Percentiles rank a stretch among this genome's conserved stretches.
Conservation (phyloP, 2,888 invertebrate genomes). For the Lypha dubia region DNA sequence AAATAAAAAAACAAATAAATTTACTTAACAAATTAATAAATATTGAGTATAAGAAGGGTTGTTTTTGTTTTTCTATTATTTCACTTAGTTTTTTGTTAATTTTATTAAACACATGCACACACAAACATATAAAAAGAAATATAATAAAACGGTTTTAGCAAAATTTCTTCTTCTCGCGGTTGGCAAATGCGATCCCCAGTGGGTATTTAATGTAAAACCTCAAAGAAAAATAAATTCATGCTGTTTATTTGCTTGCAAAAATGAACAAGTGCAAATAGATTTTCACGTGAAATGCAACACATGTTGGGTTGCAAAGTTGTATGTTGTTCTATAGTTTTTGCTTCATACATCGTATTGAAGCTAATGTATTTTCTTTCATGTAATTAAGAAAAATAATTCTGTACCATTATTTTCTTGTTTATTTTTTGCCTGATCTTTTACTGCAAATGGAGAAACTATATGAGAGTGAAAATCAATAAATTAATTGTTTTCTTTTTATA, state of each 20-base stretch:
- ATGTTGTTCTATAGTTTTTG: neutral
- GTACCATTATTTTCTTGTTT: neutral
- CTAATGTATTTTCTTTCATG: constrained; percentile 19
- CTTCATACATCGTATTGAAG: neutral
- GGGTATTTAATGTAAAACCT: neutral
- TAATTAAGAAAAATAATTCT: neutral
- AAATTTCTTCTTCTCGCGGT: neutral
- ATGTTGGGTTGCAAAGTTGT: constrained; percentile 6
- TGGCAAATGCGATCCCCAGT: neutral
- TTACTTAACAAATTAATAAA: constrained; percentile 15
- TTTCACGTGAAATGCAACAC: constrained; percentile 13
- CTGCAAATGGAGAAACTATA: neutral
- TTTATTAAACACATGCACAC: constrained; percentile 1
- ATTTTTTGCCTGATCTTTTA: neutral
- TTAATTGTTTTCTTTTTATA: neutral
- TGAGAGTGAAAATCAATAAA: constrained; percentile 8
- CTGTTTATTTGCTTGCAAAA: neutral
- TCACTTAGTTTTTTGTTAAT: neutral
- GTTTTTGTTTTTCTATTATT: neutral
- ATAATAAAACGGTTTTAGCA: neutral
- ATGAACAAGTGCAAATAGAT: neutral
- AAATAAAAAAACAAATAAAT: neutral
- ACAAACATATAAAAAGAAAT: neutral
- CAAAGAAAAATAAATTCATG: neutral
- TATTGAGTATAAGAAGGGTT: constrained; percentile 7